Conservation (phyloP, 2,888 invertebrate genomes). For the Congeria kusceri region DNA sequence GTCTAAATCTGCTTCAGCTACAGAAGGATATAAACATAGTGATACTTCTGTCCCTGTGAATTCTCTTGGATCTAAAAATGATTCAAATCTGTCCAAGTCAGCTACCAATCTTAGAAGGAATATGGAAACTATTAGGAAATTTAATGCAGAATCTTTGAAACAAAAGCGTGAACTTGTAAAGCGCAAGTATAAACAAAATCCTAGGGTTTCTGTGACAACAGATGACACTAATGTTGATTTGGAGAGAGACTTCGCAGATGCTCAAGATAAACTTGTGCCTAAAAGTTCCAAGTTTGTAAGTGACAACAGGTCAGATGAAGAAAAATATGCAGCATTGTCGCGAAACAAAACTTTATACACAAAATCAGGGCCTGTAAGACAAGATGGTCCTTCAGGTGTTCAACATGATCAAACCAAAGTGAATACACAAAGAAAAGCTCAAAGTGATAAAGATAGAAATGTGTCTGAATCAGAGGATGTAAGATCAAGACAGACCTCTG, state of each 20-base stretch:
- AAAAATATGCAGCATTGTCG: conserved; percentile 63
- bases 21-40: conserved; percentile 17
- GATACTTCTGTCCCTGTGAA: conserved; percentile 16
- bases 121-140: conserved; percentile 55
- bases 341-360: conserved; percentile 55
- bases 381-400: background rate
- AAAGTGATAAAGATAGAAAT: too few relatives aligned
- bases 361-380: conserved; percentile 30
- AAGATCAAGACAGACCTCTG: too few relatives aligned
- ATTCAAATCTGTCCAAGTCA: conserved; percentile 29
- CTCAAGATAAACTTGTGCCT: conserved; percentile 4
- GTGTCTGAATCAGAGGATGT: too few relatives aligned
- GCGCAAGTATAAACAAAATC: conserved; percentile 32
- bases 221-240: background rate
- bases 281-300: conserved; percentile 22
- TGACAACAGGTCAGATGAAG: conserved; percentile 63
- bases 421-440: too few relatives aligned
- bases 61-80: conserved; percentile 29
- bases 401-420: too few relatives aligned
- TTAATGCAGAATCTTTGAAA: conserved; percentile 37
- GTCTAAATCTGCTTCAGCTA: conserved; percentile 50
- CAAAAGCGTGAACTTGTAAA: conserved; percentile 49
- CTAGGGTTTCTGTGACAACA: background rate
- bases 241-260: conserved; percentile 2
- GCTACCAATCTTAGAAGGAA: conserved; percentile 49